Conservation (phyloP, 2,888 invertebrate genomes). For the Trachelus iudaicus region DNA sequence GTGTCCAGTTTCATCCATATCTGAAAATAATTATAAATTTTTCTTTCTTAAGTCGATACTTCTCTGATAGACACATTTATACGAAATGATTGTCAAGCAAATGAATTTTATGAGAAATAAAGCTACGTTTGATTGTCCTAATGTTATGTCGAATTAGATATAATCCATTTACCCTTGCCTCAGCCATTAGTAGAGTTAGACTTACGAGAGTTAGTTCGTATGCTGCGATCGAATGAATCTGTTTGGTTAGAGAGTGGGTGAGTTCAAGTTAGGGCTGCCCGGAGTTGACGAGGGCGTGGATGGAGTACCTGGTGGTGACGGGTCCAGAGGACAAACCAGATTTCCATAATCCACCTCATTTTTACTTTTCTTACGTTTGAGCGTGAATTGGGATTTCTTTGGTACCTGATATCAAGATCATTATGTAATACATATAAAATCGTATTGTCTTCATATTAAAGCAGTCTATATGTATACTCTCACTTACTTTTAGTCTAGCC, state of each 20-base stretch:
- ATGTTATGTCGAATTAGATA: neutral
- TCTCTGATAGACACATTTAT: neutral
- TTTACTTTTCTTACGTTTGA: conserved; percentile 86
- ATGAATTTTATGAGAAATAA: neutral
- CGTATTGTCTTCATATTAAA: neutral
- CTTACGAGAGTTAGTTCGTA: conserved; percentile 46
- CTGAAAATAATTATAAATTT: conserved; percentile 37
- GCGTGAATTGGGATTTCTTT: conserved; percentile 88
- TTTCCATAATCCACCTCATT: conserved; percentile 86
- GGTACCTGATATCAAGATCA: conserved; percentile 70
- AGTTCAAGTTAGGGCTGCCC: conserved; percentile 62
- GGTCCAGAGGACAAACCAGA: conserved; percentile 85
- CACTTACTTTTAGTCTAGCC: conserved; percentile 85
- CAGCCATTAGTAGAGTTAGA: conserved; percentile 57
- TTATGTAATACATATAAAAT: conserved; percentile 5
- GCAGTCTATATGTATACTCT: conserved; percentile 1
- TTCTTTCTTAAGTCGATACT: neutral
- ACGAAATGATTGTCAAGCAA: neutral
- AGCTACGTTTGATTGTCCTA: neutral
- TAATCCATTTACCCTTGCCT: neutral
- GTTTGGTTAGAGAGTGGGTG: conserved; percentile 59
- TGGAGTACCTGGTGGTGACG: conserved; percentile 65
- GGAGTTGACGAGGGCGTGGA: conserved; percentile 58
- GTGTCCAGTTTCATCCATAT: conserved; percentile 49
- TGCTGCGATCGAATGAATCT: conserved; percentile 40